Percentiles rank a stretch among this genome's conserved stretches.
phyloP scores from a whole-genome alignment of 2,113 vertebrate species.

The Zosterops lateralis region DNA sequence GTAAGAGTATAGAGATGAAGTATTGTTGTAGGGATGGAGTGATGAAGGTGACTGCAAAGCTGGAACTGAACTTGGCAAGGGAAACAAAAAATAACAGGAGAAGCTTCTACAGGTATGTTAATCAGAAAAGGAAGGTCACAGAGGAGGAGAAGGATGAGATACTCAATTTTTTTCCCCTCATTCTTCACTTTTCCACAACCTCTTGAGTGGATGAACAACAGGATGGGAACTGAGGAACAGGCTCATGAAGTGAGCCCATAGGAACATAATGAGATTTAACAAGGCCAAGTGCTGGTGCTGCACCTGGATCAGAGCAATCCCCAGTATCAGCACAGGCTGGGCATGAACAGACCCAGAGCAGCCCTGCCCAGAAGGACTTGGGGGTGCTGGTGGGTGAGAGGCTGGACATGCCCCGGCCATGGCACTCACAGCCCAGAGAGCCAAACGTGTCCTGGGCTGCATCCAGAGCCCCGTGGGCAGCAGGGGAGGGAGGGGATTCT shows the following conservation, averaged over 20 bases:
- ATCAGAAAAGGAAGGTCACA: background rate
- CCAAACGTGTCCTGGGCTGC: background rate
- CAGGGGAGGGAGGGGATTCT: background rate
- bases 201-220: background rate
- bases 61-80: background rate
- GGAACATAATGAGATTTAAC: background rate
- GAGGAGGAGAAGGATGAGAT: background rate
- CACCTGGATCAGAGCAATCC: fast-evolving
- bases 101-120: background rate
- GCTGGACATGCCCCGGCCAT: background rate
- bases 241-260: background rate
- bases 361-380: background rate
- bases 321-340: fast-evolving
- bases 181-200: background rate
- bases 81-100: background rate
- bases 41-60: background rate
- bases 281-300: background rate
- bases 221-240: background rate
- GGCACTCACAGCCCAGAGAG: background rate
- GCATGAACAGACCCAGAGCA: background rate
- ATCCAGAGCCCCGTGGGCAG: background rate
- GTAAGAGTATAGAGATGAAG: background rate
- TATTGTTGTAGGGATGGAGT: background rate
- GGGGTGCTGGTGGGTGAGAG: background rate
- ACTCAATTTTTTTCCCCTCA: background rate